Evolutionary conservation across 2,113 vertebrate species (phyloP), one percentile per base, ranked within the genome.

Genomic region (Colinus virginianus): DNA sequence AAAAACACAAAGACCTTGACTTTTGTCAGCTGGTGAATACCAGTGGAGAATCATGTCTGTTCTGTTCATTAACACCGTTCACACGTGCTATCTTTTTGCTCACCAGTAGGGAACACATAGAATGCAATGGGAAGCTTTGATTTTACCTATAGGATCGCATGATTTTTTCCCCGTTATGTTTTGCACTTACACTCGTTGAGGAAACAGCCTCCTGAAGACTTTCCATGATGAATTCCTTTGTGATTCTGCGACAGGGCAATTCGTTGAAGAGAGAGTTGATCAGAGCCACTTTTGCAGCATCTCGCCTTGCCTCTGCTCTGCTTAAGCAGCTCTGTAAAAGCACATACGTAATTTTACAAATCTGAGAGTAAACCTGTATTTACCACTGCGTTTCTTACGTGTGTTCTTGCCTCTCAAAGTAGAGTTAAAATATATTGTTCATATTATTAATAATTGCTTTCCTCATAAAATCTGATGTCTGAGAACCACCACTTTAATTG

Each of bases 201-300:
- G 96, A 88, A 11, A 98, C 96, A 1, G 98, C 98, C 93, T 99
- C 98, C 72, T 97, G 95, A 64, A 99, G 94, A 90, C 98, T 99
- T 77, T 97, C 97, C 87, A 97, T 87, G 66, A 99, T 98, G 95
- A 99, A 99, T 81, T 98, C 98, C 63, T 98, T 97, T 93, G 97
- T 98, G 96, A 99, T 99, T 49, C 94, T 97, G 66, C 98, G 98
- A 55, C 98, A 98, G 14, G 98, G 98, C 94, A 99, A 93, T 94
- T 99, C 98, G 23, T 99, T 99, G 96, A 98, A 98, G 34, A 99
- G 97, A 14, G 98, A 99, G 96, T 99, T 99, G 98, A 99, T 98
- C 72, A 99, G 96, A 26, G 99, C 98, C 87, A 99, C 98, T 72
- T 98, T 98, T 21, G 98, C 98, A 11, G 98, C 98, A 86, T 99